Conservation (phyloP, 1,140 invertebrate species). For the Geopemphigus sp. region DNA sequence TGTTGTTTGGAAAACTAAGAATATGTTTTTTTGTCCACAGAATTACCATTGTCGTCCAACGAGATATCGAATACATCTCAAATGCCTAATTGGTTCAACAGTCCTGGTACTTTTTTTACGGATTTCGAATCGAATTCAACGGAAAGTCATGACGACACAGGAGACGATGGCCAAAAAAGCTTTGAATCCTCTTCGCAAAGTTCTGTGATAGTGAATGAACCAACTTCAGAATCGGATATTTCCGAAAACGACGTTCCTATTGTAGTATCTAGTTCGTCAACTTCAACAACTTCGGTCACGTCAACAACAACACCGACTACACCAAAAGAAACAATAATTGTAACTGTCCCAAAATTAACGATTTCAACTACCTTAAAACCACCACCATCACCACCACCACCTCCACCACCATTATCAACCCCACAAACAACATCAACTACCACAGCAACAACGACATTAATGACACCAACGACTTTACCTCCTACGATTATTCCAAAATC, state of each 20-base stretch:
- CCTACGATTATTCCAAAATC: neutral
- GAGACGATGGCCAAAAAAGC: conserved; percentile 3
- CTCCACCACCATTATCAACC: too few species aligned
- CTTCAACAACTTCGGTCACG: neutral
- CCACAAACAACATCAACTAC: neutral
- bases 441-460: neutral
- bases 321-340: neutral
- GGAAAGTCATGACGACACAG: conserved; percentile 1
- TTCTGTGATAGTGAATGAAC: neutral
- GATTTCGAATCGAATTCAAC: conserved; percentile 31
- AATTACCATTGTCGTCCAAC: neutral
- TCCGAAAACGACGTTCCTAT: conserved; percentile 24
- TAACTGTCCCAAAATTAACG: neutral
- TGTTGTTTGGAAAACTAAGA: neutral
- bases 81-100: neutral
- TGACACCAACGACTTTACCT: too few species aligned
- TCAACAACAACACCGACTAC: neutral
- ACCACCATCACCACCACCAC: neutral
- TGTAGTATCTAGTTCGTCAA: neutral
- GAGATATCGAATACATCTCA: conserved; percentile 8
- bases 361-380: too few species aligned
- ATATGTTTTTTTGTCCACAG: conserved; percentile 14
- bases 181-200: conserved; percentile 12
- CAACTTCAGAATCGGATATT: conserved; percentile 31
- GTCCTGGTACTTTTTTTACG: neutral